Evolutionary conservation across 2,888 invertebrate genomes (phyloP).

Genomic region (Xanthorhoe spadicearia): DNA sequence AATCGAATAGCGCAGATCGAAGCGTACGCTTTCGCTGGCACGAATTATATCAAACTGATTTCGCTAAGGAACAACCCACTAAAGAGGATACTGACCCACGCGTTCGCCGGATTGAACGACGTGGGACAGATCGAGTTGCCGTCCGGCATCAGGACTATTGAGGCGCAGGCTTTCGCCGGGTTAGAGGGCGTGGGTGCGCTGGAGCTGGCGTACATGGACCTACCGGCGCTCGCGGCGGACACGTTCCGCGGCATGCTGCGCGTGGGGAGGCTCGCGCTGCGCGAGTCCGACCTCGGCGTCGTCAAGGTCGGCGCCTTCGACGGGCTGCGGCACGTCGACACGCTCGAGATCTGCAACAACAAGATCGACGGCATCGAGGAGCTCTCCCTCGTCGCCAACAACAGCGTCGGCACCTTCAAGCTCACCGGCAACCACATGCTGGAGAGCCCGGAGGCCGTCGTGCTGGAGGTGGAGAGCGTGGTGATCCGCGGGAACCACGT

Average conservation of each 20-base stretch:
- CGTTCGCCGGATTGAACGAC: conserved; percentile 93
- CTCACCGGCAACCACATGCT: conserved; percentile 93
- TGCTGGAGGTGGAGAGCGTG: conserved; percentile 89
- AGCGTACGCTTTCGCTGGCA: conserved; percentile 94
- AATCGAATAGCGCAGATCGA: conserved; percentile 89
- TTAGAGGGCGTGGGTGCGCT: conserved; percentile 92
- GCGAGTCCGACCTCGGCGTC: conserved; percentile 92
- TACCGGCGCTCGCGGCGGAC: conserved; percentile 87
- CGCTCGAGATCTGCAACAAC: conserved; percentile 91
- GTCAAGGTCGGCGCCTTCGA: conserved; percentile 90
- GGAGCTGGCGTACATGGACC: conserved; percentile 93
- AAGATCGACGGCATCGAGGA: conserved; percentile 93
- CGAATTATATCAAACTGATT: conserved; percentile 92
- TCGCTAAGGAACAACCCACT: conserved; percentile 94
- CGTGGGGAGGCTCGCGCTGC: conserved; percentile 90
- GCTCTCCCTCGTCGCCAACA: conserved; percentile 88
- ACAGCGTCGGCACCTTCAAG: conserved; percentile 88
- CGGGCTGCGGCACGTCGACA: conserved; percentile 89
- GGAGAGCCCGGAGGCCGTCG: conserved; percentile 90
- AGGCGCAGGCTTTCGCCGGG: conserved; percentile 92
- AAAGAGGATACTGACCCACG: conserved; percentile 91
- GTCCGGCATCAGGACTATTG: conserved; percentile 89
- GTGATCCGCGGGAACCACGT: conserved; percentile 92
- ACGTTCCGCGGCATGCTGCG: conserved; percentile 92
- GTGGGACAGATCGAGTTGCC: conserved; percentile 93